Percentiles rank a stretch among this genome's conserved stretches.
Conservation (phyloP, 2,113 vertebrate species). For the Heterocephalus glaber region DNA sequence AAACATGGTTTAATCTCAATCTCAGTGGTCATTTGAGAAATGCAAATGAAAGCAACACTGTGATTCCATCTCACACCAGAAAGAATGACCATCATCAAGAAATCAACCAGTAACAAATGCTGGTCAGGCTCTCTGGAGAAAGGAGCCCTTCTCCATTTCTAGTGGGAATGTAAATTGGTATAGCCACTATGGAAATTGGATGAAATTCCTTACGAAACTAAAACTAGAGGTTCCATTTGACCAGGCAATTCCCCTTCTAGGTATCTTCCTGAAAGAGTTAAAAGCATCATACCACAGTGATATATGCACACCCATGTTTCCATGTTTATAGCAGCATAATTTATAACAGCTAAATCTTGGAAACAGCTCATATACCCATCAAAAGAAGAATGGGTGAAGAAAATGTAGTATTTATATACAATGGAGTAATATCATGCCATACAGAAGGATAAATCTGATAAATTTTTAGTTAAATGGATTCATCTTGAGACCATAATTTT, state of each 20-base stretch:
- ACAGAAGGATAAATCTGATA: neutral
- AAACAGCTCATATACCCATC: neutral
- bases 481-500: neutral
- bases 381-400: neutral
- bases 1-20: neutral
- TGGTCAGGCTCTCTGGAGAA: neutral
- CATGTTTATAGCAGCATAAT: neutral
- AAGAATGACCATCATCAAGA: neutral
- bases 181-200: neutral
- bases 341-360: neutral
- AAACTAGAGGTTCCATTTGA: neutral
- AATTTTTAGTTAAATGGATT: neutral
- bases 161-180: neutral
- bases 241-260: neutral
- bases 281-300: neutral
- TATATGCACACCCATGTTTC: too few relatives aligned
- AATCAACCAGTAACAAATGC: neutral
- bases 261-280: neutral
- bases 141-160: neutral
- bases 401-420: neutral
- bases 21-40: neutral
- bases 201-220: neutral
- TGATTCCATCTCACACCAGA: neutral
- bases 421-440: neutral
- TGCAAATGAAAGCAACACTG: neutral